Evolutionary conservation across 1,140 invertebrate species (phyloP), one percentile per base, ranked within the genome.

Genomic region (Agrypnia vestita): DNA sequence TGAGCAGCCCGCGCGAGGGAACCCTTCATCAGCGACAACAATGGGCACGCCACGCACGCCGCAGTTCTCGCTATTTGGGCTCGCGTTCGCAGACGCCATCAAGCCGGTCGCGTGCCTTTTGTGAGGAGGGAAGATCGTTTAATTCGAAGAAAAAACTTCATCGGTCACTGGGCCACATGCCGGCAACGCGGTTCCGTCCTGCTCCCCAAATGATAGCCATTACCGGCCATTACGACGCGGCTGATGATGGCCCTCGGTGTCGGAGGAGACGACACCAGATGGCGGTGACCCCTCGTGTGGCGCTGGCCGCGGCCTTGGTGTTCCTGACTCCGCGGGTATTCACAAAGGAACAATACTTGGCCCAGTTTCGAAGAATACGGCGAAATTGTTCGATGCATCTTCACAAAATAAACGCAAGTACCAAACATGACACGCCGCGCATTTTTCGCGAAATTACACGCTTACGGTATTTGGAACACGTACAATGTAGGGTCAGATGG

Each of bases 71-170:
- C 35, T 3, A 64, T 35, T 64, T 12, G 12, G 61, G 19, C 13
- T 43, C 19, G 35, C 25, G 0, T 64, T 43, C 35, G 19, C 12
- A 64, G 25, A 35, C 19, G 21, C 61, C n/a, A 35, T 64, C n/a
- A 8, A 51, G 61, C 19, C 61, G 19, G 61, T 64, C 61, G 61
- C 61, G 61, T 64, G 61, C 61, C 61, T 19, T 64, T 43, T 64
- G 61, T 64, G 25, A 64, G 21, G 4, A 3, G 35, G 9, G 35
- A 21, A 62, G 25, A 64, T 64, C 61, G 61, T 64, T 64, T 64
- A 64, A 64, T 64, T 64, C 61, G 9, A 43, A 21, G 19, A 13
- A 64, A 64, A 64, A 25, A 64, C 61, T 6, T 13, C 61, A 25
- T 10, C 35, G 61, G 61, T 35, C 61, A 64, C 35, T 64, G 8